phyloP scores from a whole-genome alignment of 2,888 invertebrate genomes.

The Phorcus lineatus region DNA sequence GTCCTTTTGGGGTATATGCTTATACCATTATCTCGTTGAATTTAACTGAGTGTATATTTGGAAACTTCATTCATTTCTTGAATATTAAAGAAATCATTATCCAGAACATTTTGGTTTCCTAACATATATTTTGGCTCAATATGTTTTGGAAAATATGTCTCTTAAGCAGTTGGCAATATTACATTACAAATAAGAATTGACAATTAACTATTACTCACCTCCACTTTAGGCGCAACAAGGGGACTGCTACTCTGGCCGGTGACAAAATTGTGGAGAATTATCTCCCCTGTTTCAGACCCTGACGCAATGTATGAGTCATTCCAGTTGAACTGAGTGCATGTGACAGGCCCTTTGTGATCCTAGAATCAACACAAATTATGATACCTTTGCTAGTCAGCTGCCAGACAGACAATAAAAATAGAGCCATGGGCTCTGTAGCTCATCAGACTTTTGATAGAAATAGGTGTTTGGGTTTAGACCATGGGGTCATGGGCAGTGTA shows the following conservation, averaged over 20 bases:
- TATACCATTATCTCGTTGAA: too few species aligned
- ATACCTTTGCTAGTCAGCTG: not conserved
- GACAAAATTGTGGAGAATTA: slow-evolving; percentile 73
- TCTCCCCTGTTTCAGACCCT: slow-evolving; percentile 72
- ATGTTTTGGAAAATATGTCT: too few species aligned
- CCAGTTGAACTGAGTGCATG: slow-evolving; percentile 69
- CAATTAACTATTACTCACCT: slow-evolving; percentile 60
- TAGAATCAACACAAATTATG: slow-evolving; percentile 39
- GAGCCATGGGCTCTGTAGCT: not conserved
- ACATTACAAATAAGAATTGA: too few species aligned
- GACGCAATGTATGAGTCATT: slow-evolving; percentile 73
- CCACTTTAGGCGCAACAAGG: slow-evolving; percentile 57
- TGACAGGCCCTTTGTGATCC: slow-evolving; percentile 71
- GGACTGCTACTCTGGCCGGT: slow-evolving; percentile 70
- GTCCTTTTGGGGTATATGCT: too few species aligned
- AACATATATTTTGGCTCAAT: too few species aligned
- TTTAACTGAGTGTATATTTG: too few species aligned
- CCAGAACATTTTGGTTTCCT: too few species aligned
- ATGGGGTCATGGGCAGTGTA: too few species aligned
- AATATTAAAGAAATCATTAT: too few species aligned
- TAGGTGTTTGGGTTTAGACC: too few species aligned
- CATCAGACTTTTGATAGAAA: not conserved
- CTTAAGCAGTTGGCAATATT: too few species aligned
- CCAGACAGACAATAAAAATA: not conserved
- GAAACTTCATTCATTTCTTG: too few species aligned